Conservation (phyloP, 2,797 vertebrate species). For the Oryzias sinensis region DNA sequence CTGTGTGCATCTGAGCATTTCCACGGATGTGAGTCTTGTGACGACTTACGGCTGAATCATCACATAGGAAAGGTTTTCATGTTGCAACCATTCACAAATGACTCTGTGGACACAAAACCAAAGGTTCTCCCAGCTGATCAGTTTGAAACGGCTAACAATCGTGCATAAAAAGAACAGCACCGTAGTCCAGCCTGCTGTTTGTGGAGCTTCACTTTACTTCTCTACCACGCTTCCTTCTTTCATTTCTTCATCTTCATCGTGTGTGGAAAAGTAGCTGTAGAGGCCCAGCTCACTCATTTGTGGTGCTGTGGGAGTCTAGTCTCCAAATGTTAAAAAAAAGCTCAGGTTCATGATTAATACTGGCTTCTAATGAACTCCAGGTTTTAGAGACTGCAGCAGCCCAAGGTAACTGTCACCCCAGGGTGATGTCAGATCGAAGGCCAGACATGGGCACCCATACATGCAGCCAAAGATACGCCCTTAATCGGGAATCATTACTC, state of each 20-base stretch:
- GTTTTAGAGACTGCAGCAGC: slow-evolving; percentile 49
- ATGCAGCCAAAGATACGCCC: slow-evolving; percentile 13
- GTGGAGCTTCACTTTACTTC: slow-evolving; percentile 50
- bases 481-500: neutral
- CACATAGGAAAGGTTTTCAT: slow-evolving; percentile 22
- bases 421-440: slow-evolving; percentile 48
- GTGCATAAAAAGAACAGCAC: slow-evolving; percentile 66
- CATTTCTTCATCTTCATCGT: slow-evolving; percentile 17
- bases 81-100: slow-evolving; percentile 9
- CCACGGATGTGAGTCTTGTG: slow-evolving; percentile 17
- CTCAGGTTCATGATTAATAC: slow-evolving; percentile 72
- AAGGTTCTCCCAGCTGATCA: no score
- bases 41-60: slow-evolving; percentile 52
- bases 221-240: slow-evolving; percentile 49
- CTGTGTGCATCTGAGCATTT: slow-evolving; percentile 10
- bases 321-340: slow-evolving; percentile 44
- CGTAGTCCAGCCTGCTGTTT: slow-evolving; percentile 68
- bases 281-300: slow-evolving; percentile 52
- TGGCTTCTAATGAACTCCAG: slow-evolving; percentile 58
- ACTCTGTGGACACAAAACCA: slow-evolving; percentile 10
- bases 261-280: slow-evolving; percentile 62
- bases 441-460: slow-evolving; percentile 33
- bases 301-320: slow-evolving; percentile 61
- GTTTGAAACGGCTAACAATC: slow-evolving; percentile 1
- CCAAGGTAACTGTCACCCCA: slow-evolving; percentile 56